Conservation (phyloP, 53 echinoderm and acorn worm species). For the Antedon mediterranea region DNA sequence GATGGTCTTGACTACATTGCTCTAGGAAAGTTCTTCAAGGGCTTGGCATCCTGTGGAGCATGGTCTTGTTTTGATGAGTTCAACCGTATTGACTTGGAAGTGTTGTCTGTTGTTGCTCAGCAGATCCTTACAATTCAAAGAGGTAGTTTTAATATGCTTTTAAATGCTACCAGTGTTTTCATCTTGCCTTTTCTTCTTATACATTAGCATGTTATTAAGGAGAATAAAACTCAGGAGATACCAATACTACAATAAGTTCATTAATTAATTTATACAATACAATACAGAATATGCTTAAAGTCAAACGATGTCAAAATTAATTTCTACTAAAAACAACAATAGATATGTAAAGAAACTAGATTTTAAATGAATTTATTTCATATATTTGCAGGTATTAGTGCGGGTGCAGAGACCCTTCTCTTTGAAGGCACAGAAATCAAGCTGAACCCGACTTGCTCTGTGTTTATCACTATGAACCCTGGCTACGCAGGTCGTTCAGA, state of each 20-base stretch:
- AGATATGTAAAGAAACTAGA: background rate
- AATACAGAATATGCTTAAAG: background rate
- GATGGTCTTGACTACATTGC: constrained; percentile 98
- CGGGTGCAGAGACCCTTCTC: constrained; percentile 50
- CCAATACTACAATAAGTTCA: no score
- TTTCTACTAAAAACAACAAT: no score
- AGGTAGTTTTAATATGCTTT: constrained; percentile 32
- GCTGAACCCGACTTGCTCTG: constrained; percentile 82
- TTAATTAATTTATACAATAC: no score
- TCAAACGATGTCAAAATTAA: background rate
- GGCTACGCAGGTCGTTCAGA: constrained; percentile 95
- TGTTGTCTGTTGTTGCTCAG: constrained; percentile 95
- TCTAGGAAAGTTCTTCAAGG: constrained; percentile 97
- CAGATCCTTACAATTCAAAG: constrained; percentile 96
- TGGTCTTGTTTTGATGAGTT: constrained; percentile 99
- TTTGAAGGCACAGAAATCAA: constrained; percentile 99
- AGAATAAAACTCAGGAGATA: no score
- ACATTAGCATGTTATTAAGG: no score
- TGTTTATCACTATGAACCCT: constrained; percentile 98
- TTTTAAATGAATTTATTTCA: background rate
- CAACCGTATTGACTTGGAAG: constrained; percentile 97
- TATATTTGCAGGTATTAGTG: constrained; percentile 47
- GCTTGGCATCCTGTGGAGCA: constrained; percentile 92
- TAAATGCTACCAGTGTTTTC: no score
- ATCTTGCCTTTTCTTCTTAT: no score